Evolutionary conservation across 2,113 vertebrate species (phyloP), one percentile per base, ranked within the genome.

Genomic region (Pangasianodon gigas): DNA sequence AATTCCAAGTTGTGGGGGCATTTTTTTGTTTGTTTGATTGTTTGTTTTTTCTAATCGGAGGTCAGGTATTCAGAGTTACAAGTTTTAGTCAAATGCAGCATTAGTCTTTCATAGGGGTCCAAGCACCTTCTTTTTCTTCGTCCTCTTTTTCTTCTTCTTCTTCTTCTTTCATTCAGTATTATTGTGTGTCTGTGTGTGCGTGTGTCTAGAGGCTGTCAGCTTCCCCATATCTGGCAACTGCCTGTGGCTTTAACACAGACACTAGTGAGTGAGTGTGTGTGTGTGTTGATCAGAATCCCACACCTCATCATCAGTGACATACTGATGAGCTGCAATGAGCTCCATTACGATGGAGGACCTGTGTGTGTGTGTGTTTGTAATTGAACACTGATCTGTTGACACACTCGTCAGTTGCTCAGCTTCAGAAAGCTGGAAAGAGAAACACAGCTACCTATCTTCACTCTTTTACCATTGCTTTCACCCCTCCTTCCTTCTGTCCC

Each of bases 351-450:
- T 92, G 89, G 79, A 8, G 65, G 77, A 89, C 91, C n/a, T 77
- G 32, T 88, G 86, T 88, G 88, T 84, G 84, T 85, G 87, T 71
- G 84, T 90, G 75, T 89, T 86, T 89, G 90, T 74, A 6, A 37
- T 32, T 71, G 67, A 16, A 37, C 0, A 4, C 32, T 71, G 67
- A 93, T 81, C 58, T 94, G 92, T 94, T 96, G 94, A 93, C 93
- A 94, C 89, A 91, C 79, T 91, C 41, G 67, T 79, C 89, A 90
- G 90, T 91, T 90, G 91, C 92, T 94, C 93, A 94, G 94, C 89
- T 94, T 95, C 85, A 21, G 90, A 52, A 92, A 90, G 92, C 87
- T 93, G 92, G 91, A 90, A 93, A 26, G 91, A 90, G 84, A 88
- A 92, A 93, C 91, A 87, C 95, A 87, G 77, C 91, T 91, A 91